Evolutionary conservation across 2,113 vertebrate species (phyloP).

Genomic region (Climacteris rufus): DNA sequence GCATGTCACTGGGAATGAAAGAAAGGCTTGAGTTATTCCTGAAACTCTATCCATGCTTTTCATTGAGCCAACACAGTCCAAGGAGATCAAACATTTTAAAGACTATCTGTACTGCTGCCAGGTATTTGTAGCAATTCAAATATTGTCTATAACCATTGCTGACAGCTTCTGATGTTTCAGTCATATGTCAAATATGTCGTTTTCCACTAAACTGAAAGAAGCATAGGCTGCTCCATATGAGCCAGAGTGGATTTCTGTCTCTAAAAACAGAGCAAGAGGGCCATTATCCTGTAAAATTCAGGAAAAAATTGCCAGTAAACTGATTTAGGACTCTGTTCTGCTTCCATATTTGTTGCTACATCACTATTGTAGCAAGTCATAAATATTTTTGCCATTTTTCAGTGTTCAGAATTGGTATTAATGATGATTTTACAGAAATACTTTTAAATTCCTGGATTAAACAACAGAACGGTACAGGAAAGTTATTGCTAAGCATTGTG

Average conservation of each 20-base stretch:
- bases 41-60: not conserved
- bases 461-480: not conserved
- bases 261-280: not conserved
- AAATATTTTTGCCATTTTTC: not conserved
- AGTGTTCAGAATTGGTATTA: not conserved
- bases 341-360: not conserved
- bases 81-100: conserved; percentile 20
- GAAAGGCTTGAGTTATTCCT: not conserved
- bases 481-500: not conserved
- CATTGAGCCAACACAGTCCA: not conserved
- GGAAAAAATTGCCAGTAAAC: not conserved
- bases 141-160: not conserved
- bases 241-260: not conserved
- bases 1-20: not conserved
- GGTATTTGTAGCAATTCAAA: conserved; percentile 37
- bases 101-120: conserved; percentile 32
- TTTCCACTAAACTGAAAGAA: not conserved
- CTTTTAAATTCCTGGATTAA: not conserved
- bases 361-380: rapidly evolving
- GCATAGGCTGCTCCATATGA: not conserved
- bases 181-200: not conserved
- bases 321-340: not conserved
- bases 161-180: conserved; percentile 26
- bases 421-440: not conserved
- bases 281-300: not conserved